A percentile compares a stretch with the other conserved stretches of the same genome.
Conservation (phyloP, 2,888 invertebrate genomes). For the Pelosia muscerda region DNA sequence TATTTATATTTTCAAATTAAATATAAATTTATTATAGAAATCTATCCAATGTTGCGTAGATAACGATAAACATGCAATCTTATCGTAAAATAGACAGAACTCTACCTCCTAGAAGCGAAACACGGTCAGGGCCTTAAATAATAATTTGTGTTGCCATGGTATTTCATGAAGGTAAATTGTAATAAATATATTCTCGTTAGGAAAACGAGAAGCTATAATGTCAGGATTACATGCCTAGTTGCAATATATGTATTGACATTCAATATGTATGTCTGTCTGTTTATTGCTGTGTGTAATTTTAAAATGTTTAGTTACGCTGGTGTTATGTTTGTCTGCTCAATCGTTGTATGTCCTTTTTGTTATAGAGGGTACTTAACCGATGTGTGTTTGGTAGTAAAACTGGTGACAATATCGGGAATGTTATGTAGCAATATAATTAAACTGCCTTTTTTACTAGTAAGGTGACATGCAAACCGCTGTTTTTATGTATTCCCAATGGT, state of each 20-base stretch:
- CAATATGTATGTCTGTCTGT: neutral
- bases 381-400: neutral
- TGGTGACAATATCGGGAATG: neutral
- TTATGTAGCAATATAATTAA: too few species aligned
- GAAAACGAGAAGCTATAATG: slow-evolving; percentile 20
- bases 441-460: neutral
- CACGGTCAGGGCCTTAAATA: slow-evolving; percentile 39
- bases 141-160: slow-evolving; percentile 30
- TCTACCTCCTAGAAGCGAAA: slow-evolving; percentile 19
- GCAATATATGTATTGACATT: neutral
- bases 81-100: slow-evolving; percentile 21
- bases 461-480: neutral
- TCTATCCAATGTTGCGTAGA: too few species aligned
- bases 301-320: slow-evolving; percentile 3
- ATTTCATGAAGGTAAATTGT: slow-evolving; percentile 20
- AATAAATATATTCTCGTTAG: slow-evolving; percentile 30
- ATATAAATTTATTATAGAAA: neutral
- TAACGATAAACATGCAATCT: neutral
- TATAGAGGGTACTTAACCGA: neutral
- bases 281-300: neutral
- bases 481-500: neutral
- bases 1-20: too few species aligned
- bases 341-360: neutral
- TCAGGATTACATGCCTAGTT: slow-evolving; percentile 8
- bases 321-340: neutral